These are phyloP conservation scores for Passer montanus DNA, from an alignment of 2,113 vertebrate species.

Conservation along the genomic window DNA sequence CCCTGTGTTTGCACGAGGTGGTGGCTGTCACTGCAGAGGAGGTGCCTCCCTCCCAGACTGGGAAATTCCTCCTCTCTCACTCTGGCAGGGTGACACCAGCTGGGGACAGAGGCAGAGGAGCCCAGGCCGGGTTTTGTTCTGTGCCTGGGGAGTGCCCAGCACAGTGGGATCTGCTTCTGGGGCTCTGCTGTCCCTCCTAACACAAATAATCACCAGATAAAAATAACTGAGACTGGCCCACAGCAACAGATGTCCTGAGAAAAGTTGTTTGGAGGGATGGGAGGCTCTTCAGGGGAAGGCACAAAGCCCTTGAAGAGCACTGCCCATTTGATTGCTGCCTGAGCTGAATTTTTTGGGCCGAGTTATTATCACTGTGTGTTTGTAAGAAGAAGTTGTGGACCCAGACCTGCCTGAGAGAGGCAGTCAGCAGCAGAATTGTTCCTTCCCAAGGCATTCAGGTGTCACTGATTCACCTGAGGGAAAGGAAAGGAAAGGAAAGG, in stretches of 20 bases:
- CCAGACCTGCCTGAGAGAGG: background rate
- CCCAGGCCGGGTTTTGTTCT: background rate
- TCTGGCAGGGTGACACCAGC: background rate
- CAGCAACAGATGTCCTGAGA: background rate
- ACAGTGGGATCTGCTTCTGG: background rate
- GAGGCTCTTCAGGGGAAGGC: background rate
- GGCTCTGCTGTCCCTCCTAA: background rate
- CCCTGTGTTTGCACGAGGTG: rapidly evolving
- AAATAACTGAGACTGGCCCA: background rate
- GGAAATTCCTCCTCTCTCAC: background rate
- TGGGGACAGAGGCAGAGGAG: background rate
- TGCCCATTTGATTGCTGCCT: background rate
- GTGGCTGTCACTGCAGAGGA: background rate
- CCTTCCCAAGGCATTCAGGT: background rate
- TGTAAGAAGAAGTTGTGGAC: rapidly evolving
- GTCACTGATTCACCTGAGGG: rapidly evolving
- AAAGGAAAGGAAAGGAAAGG: background rate
- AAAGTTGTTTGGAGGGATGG: background rate
- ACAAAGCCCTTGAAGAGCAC: background rate
- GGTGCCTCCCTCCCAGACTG: background rate
- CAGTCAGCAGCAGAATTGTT: background rate
- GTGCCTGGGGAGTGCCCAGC: background rate
- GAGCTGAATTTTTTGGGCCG: background rate
- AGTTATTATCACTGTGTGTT: rapidly evolving
- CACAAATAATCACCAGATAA: constrained; percentile 16